These are phyloP conservation scores for Tiphia femorata DNA, from an alignment of 2,888 invertebrate genomes.

Conservation along the genomic window DNA sequence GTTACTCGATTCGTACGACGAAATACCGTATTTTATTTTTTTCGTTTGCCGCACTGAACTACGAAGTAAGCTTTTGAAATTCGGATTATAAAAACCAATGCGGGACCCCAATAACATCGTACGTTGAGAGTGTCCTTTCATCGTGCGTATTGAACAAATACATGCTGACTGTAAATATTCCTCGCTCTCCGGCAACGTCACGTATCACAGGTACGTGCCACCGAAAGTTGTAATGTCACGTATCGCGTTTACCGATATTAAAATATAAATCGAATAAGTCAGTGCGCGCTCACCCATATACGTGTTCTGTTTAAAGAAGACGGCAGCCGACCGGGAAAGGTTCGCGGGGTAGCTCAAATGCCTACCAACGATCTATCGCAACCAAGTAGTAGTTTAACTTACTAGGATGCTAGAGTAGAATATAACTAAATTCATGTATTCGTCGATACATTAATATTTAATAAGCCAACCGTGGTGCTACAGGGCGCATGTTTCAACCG, in stretches of 20 bases:
- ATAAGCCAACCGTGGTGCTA: slow-evolving; percentile 23
- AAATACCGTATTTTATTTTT: no score
- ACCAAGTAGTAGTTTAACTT: slow-evolving; percentile 6
- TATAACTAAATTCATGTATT: slow-evolving; percentile 33
- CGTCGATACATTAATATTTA: slow-evolving; percentile 46
- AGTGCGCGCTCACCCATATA: slow-evolving; percentile 14
- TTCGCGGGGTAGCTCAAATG: no score
- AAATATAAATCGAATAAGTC: slow-evolving; percentile 19
- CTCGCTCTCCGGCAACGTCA: no score
- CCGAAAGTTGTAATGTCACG: slow-evolving; percentile 1
- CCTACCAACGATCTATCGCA: slow-evolving; percentile 14
- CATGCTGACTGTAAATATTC: no score
- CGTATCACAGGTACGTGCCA: no score
- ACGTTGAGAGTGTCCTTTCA: no score
- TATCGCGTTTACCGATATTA: slow-evolving; percentile 22
- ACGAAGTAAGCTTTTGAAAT: no score
- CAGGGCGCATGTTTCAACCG: slow-evolving; percentile 23
- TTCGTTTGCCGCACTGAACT: no score
- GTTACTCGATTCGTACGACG: no score
- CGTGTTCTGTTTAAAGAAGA: slow-evolving; percentile 22
- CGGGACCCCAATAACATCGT: no score
- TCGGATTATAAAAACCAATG: no score
- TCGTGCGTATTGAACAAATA: no score
- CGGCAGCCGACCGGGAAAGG: not conserved
- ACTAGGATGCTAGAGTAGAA: slow-evolving; percentile 14